Evolutionary conservation across 2,888 invertebrate species (phyloP).

Genomic region (Rhamnusium bicolor): DNA sequence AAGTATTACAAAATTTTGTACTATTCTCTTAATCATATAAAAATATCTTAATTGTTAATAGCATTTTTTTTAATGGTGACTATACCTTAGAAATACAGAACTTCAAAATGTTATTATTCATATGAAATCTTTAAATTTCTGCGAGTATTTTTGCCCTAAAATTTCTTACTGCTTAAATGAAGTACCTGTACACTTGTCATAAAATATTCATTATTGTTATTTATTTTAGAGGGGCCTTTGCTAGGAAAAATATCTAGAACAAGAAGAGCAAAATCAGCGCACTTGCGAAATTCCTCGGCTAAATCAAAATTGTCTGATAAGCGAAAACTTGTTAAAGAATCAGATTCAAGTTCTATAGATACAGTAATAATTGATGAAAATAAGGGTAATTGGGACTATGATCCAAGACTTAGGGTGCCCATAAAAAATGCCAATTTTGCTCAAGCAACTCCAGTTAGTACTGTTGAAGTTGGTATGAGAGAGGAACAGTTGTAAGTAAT

Average conservation of each 20-base stretch:
- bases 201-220: too few species aligned
- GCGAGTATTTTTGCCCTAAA: too few species aligned
- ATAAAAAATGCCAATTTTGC: constrained; percentile 7
- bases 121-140: too few species aligned
- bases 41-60: too few species aligned
- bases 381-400: not conserved
- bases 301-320: constrained; percentile 65
- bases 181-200: too few species aligned
- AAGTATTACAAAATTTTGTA: too few species aligned
- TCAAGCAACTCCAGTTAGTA: constrained; percentile 59
- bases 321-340: constrained; percentile 60
- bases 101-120: too few species aligned
- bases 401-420: constrained; percentile 4
- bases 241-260: constrained; percentile 80
- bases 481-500: constrained; percentile 62
- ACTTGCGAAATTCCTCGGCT: constrained; percentile 64
- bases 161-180: too few species aligned
- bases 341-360: constrained; percentile 68
- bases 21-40: too few species aligned
- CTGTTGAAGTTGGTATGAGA: constrained; percentile 63
- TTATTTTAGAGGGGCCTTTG: constrained; percentile 61
- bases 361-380: constrained; percentile 41
- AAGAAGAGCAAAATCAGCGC: constrained; percentile 79
- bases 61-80: too few species aligned
- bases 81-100: too few species aligned